A percentile compares a stretch with the other conserved stretches of the same genome.
phyloP scores from a whole-genome alignment of 2,113 vertebrate species.

The Panthera leo region DNA sequence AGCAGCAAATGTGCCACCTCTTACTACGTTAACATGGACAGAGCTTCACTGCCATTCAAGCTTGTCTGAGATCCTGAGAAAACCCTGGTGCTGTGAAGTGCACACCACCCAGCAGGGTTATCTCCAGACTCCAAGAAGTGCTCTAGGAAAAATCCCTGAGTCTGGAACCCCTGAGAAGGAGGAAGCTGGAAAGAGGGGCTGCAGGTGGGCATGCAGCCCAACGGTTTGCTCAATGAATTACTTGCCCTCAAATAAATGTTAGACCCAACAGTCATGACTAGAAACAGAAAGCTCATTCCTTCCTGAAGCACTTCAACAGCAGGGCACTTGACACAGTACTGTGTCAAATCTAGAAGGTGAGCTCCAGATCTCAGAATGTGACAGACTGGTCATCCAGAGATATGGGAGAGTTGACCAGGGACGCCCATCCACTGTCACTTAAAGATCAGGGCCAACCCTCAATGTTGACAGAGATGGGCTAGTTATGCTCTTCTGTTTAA shows the following conservation, averaged over 20 bases:
- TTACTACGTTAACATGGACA: not conserved
- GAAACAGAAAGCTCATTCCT: not conserved
- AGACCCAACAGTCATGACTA: not conserved
- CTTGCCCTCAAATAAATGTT: not conserved
- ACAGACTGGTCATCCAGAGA: not conserved
- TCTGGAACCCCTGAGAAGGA: not conserved
- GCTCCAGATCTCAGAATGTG: not conserved
- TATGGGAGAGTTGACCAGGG: not conserved
- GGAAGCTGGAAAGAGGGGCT: not conserved
- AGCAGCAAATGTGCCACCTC: not conserved
- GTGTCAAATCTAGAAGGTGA: not conserved
- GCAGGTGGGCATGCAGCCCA: not conserved
- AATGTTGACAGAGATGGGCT: not conserved
- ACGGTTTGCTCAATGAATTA: not conserved
- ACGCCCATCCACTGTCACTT: not conserved
- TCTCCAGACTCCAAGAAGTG: not conserved
- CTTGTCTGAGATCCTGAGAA: not conserved
- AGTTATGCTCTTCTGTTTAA: not conserved
- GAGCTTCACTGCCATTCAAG: not conserved
- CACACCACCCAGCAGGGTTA: not conserved
- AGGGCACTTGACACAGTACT: not conserved
- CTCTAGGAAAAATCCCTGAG: not conserved
- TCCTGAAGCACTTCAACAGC: not conserved
- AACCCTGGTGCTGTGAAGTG: not conserved
- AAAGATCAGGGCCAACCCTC: not conserved